Percentiles rank a stretch among this genome's conserved stretches.
Evolutionary conservation across 2,113 vertebrate species (phyloP).

Genomic region (Rhinopomastus cyanomelas): DNA sequence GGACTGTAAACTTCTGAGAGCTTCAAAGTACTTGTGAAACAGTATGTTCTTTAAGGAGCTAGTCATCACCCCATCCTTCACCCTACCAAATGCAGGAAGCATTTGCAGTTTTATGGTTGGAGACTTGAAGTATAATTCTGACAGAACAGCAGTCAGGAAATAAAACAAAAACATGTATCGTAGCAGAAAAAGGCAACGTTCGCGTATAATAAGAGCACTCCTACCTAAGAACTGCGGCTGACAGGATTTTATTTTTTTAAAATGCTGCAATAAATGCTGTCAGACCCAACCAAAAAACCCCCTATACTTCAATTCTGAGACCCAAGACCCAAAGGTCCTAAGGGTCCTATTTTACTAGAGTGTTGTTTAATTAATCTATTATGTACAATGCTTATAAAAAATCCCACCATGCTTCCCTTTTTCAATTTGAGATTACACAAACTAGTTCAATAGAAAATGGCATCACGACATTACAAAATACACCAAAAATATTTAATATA

Average conservation of each 20-base stretch:
- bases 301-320: background rate
- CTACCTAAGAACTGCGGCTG: background rate
- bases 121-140: background rate
- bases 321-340: background rate
- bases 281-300: background rate
- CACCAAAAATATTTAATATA: background rate
- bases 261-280: background rate
- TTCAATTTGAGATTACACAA: background rate
- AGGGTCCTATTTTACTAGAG: background rate
- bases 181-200: background rate
- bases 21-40: background rate
- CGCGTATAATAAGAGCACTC: background rate
- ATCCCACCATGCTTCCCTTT: background rate
- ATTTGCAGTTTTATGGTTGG: background rate
- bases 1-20: background rate
- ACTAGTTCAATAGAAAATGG: background rate
- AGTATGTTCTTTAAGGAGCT: background rate
- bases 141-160: background rate
- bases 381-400: background rate
- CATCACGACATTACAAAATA: background rate
- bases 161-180: background rate
- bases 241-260: background rate
- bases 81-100: background rate
- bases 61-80: too few species aligned
- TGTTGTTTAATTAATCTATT: background rate